Evolutionary conservation across 2,888 invertebrate species (phyloP), one percentile per base, ranked within the genome.

Genomic region (Thymelicus acteon): DNA sequence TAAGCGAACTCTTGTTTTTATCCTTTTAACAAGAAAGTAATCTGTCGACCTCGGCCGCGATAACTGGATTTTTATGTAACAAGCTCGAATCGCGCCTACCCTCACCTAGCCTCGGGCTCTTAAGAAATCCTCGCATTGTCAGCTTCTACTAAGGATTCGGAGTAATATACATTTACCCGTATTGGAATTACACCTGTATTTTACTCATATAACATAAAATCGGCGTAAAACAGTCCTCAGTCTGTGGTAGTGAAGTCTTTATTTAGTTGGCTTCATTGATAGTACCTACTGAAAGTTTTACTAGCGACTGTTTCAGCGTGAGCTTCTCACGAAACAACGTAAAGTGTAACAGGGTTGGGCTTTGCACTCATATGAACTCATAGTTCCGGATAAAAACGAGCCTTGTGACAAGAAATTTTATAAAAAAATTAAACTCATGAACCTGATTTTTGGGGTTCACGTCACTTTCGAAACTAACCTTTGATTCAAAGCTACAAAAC

Each of bases 41-140:
- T 93, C 92, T 93, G 91, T 91, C 90, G 91, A 89, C 91, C 88
- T 88, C 85, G 87, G 88, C 87, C 85, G 90, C 90, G 91, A 91
- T 92, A 93, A 92, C 92, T 85, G 89, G 88, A 93, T 93, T 93
- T 93, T 93, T 93, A 90, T 93, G 92, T 93, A 88, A 91, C 91
- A 91, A 92, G 89, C 90, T 87, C 86, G 85, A 88, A 85, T 92
- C 88, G 88, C 92, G 92, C 92, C 92, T 90, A 87, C 92, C 92
- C 92, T 92, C 86, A 89, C 91, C 91, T 93, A 90, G 93, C 93
- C 92, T 71, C 84, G 73, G 93, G 93, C 90, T 85, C 82, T 87
- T 85, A 82, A 87, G 87, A 91, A 90, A 91, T 89, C 90, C 88
- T 84, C 85, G 88, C 88, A 90, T 89, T 90, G 89, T 89, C 90